Evolutionary conservation across 2,113 vertebrate genomes (phyloP).

Genomic region (Micromys minutus): DNA sequence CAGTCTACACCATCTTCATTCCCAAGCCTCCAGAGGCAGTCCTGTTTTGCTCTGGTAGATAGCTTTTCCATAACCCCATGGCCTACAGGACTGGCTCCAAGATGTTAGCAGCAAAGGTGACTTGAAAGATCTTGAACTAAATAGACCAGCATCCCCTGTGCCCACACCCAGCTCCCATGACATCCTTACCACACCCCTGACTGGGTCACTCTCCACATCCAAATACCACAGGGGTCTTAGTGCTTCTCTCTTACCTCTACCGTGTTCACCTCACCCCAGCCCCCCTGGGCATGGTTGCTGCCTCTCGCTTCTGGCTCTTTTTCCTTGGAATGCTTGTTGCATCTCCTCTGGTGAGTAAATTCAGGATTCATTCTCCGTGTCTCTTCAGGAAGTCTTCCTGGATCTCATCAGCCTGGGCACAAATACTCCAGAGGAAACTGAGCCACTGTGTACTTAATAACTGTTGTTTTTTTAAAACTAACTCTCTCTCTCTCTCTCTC

Average conservation of each 20-base stretch:
- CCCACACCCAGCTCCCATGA: not conserved
- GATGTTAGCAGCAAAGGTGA: not conserved
- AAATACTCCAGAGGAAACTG: not conserved
- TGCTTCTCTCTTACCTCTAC: not conserved
- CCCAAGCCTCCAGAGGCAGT: not conserved
- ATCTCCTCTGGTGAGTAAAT: not conserved
- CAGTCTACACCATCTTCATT: not conserved
- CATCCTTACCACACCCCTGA: not conserved
- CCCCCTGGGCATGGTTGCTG: not conserved
- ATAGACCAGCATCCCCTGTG: not conserved
- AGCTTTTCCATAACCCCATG: not conserved
- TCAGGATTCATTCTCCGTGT: not conserved
- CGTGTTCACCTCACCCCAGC: not conserved
- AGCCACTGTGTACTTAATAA: not conserved
- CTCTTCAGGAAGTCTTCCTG: conserved; percentile 10
- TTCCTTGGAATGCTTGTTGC: not conserved
- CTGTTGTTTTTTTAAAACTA: not conserved
- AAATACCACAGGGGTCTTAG: not conserved
- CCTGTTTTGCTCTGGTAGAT: not conserved
- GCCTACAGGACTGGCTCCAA: not conserved
- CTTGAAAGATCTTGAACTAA: not conserved
- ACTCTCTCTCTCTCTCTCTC: not conserved
- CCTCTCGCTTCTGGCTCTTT: conserved; percentile 4
- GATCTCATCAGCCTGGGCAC: not conserved
- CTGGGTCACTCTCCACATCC: not conserved